These are phyloP conservation scores for Melanerpes aurifrons DNA, from an alignment of 2,113 vertebrate species.

Conservation along the genomic window DNA sequence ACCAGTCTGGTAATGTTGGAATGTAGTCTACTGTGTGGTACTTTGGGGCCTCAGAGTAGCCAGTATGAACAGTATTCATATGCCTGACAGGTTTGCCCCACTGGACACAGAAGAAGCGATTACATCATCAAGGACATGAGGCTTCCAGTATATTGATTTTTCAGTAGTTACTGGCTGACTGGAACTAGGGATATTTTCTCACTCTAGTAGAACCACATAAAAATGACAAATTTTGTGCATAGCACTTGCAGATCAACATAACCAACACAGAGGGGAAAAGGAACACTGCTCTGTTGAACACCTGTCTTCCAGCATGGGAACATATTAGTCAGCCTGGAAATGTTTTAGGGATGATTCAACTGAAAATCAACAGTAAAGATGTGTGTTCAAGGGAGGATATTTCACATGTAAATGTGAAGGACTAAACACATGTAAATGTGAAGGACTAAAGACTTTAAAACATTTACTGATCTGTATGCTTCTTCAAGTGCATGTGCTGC, in stretches of 20 bases:
- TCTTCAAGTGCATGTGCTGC: not conserved
- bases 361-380: conserved; percentile 1
- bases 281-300: not conserved
- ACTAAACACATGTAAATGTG: not conserved
- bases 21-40: not conserved
- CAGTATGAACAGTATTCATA: not conserved
- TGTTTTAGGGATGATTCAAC: not conserved
- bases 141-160: not conserved
- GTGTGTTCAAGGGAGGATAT: not conserved
- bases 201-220: not conserved
- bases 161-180: not conserved
- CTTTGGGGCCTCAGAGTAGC: not conserved
- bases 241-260: not conserved
- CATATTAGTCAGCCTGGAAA: not conserved
- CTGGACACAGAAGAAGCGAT: not conserved
- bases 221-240: not conserved
- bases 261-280: not conserved
- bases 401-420: not conserved
- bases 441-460: not conserved
- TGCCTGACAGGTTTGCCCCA: not conserved
- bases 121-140: not conserved
- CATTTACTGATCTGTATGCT: not conserved
- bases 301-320: not conserved
- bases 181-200: not conserved
- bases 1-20: not conserved